These are phyloP conservation scores for cattle (Bos taurus) DNA, from an alignment of 2,113 vertebrate genomes.

Conservation along the genomic window DNA sequence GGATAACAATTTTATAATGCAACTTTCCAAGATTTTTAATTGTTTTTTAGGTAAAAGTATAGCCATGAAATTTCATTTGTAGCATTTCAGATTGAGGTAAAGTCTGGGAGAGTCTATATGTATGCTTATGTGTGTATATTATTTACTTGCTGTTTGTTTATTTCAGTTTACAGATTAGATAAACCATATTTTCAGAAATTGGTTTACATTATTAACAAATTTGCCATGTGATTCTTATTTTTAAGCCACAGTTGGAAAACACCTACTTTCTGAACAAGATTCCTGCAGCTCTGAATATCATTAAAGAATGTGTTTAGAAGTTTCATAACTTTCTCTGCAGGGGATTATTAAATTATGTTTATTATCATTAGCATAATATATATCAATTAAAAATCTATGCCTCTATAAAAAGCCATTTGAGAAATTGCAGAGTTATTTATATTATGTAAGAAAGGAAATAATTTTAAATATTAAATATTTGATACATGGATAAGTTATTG, in stretches of 20 bases:
- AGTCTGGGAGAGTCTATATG: not conserved
- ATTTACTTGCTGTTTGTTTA: not conserved
- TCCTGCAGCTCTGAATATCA: not conserved
- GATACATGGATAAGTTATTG: not conserved
- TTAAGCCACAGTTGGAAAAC: not conserved
- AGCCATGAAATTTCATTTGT: not conserved
- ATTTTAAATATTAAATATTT: not conserved
- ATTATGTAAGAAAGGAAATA: not conserved
- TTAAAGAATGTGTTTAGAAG: not conserved
- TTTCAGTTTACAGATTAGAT: not conserved
- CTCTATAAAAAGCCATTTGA: not conserved
- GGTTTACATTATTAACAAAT: not conserved
- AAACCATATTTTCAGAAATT: not conserved
- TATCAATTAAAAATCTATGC: not conserved
- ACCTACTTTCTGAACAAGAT: not conserved
- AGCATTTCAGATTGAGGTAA: not conserved
- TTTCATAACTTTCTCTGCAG: not conserved
- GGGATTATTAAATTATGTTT: not conserved
- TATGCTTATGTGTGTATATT: not conserved
- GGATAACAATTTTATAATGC: not conserved
- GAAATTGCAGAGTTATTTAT: not conserved
- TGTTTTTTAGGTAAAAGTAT: not conserved
- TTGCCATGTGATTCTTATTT: not conserved
- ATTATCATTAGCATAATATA: not conserved
- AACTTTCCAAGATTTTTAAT: not conserved